Base-by-base conservation (phyloP, 2,888 invertebrate species). In the Orchestes rusci region DNA sequence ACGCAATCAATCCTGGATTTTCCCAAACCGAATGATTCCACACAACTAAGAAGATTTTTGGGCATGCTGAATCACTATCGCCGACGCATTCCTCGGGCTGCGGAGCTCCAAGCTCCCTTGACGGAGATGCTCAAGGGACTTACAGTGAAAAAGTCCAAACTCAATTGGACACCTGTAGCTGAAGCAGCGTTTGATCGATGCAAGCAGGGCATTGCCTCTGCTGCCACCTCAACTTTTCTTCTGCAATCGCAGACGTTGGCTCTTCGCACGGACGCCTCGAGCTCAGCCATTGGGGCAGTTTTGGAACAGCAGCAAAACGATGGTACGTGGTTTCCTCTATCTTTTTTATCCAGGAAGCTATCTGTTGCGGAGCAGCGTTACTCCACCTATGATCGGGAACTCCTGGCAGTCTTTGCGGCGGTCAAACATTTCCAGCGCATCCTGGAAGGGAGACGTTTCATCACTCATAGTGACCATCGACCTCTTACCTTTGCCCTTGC, bases 281-380 rank as follows among this genome's bases (percentile, higher is more conserved):
- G 8, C 27, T 8, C 27, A 23, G 27, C 27, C 5, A 23, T 23
- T 23, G 27, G 27, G 5, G 27, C 27, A 8, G 8, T 8, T 5
- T 8, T 23, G 5, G 27, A 23, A 23, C 27, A 23, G 8, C 8
- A 8, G 8, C 7, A 23, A 23, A 23, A 23, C 27, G 27, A 8
- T 23, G 40, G 30, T n/a, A 19, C 4, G 2, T 49, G 52, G 45
- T 18, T 43, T 27, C 52, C 45, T 12, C 33, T 45, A 16, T 5
- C 8, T 10, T 31, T 31, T 31, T 31, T 31, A 5, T 31, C 31
- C 12, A 7, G 12, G 7, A 16, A 34, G 17, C 12, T 34, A 16
- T 7, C 15, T 4, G 7, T n/a, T 7, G 17, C 34, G 5, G 10
- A n/a, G n/a, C n/a, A n/a, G n/a, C n/a, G n/a, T n/a, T 34, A 34